A percentile compares a stretch with the other conserved stretches of the same genome.
Conservation (phyloP, 1,140 invertebrate genomes). For the Leptopilina clavipes region DNA sequence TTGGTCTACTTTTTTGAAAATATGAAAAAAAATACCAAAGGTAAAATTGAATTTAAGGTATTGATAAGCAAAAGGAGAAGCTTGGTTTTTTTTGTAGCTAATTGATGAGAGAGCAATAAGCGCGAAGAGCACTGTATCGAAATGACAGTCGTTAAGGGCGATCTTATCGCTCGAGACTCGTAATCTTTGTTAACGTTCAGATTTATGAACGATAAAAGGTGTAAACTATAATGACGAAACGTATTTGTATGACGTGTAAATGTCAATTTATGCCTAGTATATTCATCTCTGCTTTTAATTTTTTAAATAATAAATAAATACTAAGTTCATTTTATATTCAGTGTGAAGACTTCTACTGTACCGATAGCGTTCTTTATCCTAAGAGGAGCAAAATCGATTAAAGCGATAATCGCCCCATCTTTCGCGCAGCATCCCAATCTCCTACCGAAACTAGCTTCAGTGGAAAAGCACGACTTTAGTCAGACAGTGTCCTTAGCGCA, state of each 20-base stretch:
- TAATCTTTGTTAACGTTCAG: conserved; percentile 59
- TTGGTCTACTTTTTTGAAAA: too few relatives aligned
- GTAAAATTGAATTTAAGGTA: too few relatives aligned
- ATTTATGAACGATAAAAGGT: conserved; percentile 70
- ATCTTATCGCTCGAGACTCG: conserved; percentile 49
- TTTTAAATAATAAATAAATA: conserved; percentile 41
- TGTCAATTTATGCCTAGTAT: conserved; percentile 60
- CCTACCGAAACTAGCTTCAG: not conserved
- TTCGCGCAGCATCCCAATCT: not conserved
- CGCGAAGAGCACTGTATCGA: conserved; percentile 30
- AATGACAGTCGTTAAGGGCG: conserved; percentile 47
- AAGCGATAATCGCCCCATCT: not conserved
- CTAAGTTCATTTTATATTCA: too few relatives aligned
- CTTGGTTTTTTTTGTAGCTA: not conserved
- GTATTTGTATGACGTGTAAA: conserved; percentile 56
- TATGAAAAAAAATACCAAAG: too few relatives aligned
- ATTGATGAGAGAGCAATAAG: conserved; percentile 33
- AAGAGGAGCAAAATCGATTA: not conserved
- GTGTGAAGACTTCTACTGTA: conserved; percentile 19
- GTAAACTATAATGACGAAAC: conserved; percentile 69
- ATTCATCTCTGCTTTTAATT: conserved; percentile 41
- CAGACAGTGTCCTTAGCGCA: not conserved
- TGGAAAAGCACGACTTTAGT: not conserved
- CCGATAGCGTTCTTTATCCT: not conserved
- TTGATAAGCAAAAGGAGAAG: too few relatives aligned